These are phyloP conservation scores for Gonioctena quinquepunctata DNA, from an alignment of 1,140 invertebrate genomes.

Conservation along the genomic window DNA sequence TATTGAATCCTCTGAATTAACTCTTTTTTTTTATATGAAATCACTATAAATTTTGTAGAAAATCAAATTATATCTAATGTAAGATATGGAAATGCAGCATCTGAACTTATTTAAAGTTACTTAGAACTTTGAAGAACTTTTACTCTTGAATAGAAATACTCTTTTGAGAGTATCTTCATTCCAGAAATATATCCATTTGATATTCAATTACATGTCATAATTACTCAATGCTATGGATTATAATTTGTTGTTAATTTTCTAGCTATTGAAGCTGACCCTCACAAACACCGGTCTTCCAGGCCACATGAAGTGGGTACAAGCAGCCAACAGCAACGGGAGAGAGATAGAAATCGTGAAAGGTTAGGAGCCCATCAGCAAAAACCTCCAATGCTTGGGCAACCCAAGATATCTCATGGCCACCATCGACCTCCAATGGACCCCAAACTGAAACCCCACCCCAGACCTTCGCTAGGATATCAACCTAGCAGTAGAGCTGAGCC, in stretches of 20 bases:
- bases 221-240: not conserved
- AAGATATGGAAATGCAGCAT: not conserved
- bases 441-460: constrained; percentile 44
- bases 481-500: constrained; percentile 18
- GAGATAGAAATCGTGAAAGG: constrained; percentile 53
- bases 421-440: constrained; percentile 41
- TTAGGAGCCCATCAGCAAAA: constrained; percentile 18
- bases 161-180: too few species aligned
- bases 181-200: not conserved
- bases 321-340: constrained; percentile 45
- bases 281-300: constrained; percentile 46
- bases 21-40: too few species aligned
- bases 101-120: not conserved
- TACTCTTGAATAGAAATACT: not conserved
- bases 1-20: too few species aligned
- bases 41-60: too few species aligned
- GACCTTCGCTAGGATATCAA: constrained; percentile 28
- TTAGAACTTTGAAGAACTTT: not conserved
- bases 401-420: constrained; percentile 35
- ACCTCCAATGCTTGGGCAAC: constrained; percentile 33
- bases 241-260: not conserved
- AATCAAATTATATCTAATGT: too few species aligned
- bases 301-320: constrained; percentile 44
- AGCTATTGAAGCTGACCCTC: constrained; percentile 27
- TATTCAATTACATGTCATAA: not conserved